A percentile compares a stretch with the other conserved stretches of the same genome.
Evolutionary conservation across 2,888 invertebrate species (phyloP).

Genomic region (Hirudinaria manillensis): DNA sequence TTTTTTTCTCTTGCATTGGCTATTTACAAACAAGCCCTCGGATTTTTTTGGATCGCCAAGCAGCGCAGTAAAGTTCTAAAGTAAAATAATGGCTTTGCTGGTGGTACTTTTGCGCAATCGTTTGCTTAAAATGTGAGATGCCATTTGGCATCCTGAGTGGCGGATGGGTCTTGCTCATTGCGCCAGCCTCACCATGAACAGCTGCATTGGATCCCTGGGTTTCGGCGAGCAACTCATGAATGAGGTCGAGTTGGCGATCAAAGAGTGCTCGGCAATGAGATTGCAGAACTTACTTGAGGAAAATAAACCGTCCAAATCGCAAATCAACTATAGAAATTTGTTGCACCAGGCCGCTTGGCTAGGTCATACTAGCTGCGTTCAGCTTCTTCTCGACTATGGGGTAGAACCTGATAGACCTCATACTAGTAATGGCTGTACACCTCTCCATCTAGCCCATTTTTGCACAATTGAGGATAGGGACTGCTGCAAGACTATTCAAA

Average conservation of each 20-base stretch:
- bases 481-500: slow-evolving; percentile 37
- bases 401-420: slow-evolving; percentile 38
- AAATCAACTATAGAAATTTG: slow-evolving; percentile 36
- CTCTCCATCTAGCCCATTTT: slow-evolving; percentile 41
- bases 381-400: slow-evolving; percentile 38
- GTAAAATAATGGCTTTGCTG: neutral
- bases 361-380: slow-evolving; percentile 38
- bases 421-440: slow-evolving; percentile 40
- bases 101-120: neutral
- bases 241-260: slow-evolving; percentile 39
- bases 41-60: neutral
- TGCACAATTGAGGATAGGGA: slow-evolving; percentile 40
- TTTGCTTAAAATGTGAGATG: neutral
- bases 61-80: neutral
- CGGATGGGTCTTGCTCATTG: too few relatives aligned
- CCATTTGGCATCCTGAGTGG: too few relatives aligned
- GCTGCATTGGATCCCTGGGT: slow-evolving; percentile 36
- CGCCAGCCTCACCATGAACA: slow-evolving; percentile 35
- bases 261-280: slow-evolving; percentile 35
- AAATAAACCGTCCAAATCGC: slow-evolving; percentile 26
- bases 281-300: slow-evolving; percentile 35
- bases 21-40: slow-evolving; percentile 2
- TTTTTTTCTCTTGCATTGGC: neutral
- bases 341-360: slow-evolving; percentile 41
- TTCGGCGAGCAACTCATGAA: slow-evolving; percentile 36